A percentile compares a stretch with the other conserved stretches of the same genome.
These are phyloP conservation scores for Formica exsecta DNA, from an alignment of 1,140 invertebrate species.

Conservation along the genomic window DNA sequence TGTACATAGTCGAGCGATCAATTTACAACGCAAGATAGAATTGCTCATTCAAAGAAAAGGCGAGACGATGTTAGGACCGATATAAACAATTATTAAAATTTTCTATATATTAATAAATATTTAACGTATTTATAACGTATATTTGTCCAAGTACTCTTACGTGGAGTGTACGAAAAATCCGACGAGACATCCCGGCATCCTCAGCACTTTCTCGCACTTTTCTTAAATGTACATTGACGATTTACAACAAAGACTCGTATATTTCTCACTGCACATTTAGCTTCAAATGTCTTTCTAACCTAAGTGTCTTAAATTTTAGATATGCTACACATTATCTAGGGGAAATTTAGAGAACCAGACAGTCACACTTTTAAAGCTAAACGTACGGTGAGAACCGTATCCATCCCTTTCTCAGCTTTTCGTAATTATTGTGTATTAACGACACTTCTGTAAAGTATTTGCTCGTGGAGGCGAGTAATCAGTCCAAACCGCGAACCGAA, in stretches of 20 bases:
- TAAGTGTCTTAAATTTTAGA: constrained; percentile 49
- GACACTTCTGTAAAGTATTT: constrained; percentile 75
- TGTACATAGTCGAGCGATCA: neutral
- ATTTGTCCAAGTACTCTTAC: too few relatives aligned
- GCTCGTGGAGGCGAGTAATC: constrained; percentile 76
- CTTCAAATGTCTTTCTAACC: constrained; percentile 23
- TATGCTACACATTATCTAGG: constrained; percentile 47
- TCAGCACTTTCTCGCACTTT: constrained; percentile 12
- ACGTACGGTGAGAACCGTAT: constrained; percentile 27
- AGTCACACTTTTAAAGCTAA: constrained; percentile 17
- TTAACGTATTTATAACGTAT: too few relatives aligned
- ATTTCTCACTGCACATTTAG: constrained; percentile 44
- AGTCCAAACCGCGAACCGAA: constrained; percentile 79
- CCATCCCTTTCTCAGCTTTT: constrained; percentile 58
- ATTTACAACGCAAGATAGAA: neutral
- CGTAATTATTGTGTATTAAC: constrained; percentile 57
- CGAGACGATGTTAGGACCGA: neutral
- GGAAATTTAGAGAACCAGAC: constrained; percentile 55
- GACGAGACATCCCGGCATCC: neutral
- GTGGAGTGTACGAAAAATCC: neutral
- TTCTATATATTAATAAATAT: too few relatives aligned
- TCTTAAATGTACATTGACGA: constrained; percentile 13
- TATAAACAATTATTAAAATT: constrained; percentile 12
- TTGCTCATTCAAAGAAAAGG: neutral
- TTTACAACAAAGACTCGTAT: constrained; percentile 11